A percentile compares a stretch with the other conserved stretches of the same genome.
phyloP scores from a whole-genome alignment of 2,113 vertebrate genomes.

The Nothocercus julius region DNA sequence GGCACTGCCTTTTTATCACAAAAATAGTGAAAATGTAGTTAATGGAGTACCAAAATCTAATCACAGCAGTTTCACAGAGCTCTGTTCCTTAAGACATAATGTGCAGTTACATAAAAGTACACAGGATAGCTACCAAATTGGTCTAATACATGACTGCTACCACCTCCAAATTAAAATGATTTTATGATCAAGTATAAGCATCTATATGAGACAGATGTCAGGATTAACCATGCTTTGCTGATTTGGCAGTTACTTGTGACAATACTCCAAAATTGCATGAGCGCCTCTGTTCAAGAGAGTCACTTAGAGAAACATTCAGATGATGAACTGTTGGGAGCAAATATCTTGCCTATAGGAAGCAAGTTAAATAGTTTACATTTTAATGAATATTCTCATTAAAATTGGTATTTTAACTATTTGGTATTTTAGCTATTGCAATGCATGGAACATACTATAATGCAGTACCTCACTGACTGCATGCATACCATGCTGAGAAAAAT shows the following conservation, averaged over 20 bases:
- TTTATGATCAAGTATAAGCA: background rate
- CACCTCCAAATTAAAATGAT: background rate
- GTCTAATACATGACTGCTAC: background rate
- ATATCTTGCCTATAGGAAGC: background rate
- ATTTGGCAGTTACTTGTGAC: background rate
- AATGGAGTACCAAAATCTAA: background rate
- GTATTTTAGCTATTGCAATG: background rate
- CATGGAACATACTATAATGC: background rate
- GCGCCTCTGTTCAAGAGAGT: background rate
- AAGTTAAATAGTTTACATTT: background rate
- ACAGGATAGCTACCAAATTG: background rate
- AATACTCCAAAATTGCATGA: background rate
- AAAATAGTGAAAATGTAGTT: background rate
- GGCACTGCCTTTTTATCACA: background rate
- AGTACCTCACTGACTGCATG: background rate
- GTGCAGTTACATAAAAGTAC: too few species aligned
- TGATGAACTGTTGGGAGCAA: background rate
- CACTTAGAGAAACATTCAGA: background rate
- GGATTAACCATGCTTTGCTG: too few species aligned
- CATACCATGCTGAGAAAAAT: background rate
- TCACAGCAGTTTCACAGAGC: background rate
- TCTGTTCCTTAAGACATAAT: background rate
- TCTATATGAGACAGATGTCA: background rate
- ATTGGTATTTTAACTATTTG: background rate
- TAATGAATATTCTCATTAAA: background rate